Evolutionary conservation across 2,888 invertebrate species (phyloP).

Genomic region (Selenia dentaria): DNA sequence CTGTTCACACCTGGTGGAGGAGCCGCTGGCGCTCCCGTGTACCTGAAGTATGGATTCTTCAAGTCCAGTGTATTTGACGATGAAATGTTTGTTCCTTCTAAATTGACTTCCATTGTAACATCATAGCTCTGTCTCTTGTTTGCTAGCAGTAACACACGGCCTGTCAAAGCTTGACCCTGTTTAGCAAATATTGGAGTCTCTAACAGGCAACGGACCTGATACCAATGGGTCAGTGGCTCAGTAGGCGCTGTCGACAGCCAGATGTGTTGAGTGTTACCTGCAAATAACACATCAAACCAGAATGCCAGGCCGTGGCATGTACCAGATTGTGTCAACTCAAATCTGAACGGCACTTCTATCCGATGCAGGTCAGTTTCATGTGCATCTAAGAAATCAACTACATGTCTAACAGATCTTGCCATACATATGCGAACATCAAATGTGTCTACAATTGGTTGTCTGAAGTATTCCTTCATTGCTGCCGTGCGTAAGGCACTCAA

Average conservation of each 20-base stretch:
- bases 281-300: conserved; percentile 99
- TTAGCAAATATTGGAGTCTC: conserved; percentile 97
- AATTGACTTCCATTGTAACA: conserved; percentile 96
- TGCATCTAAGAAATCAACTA: conserved; percentile 96
- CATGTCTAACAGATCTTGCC: conserved; percentile 96
- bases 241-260: conserved; percentile 99
- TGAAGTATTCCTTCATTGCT: conserved; percentile 98
- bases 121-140: conserved; percentile 99
- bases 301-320: conserved; percentile 99
- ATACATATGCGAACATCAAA: conserved; percentile 99
- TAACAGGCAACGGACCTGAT: conserved; percentile 98
- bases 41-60: conserved; percentile 99
- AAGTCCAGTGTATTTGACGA: conserved; percentile 97
- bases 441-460: conserved; percentile 99
- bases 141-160: conserved; percentile 94
- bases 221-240: conserved; percentile 99
- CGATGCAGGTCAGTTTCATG: conserved; percentile 97
- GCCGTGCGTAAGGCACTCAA: conserved; percentile 95
- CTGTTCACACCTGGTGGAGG: conserved; percentile 96
- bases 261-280: conserved; percentile 94
- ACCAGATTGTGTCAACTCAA: conserved; percentile 95
- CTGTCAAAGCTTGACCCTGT: conserved; percentile 95
- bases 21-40: conserved; percentile 96
- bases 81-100: conserved; percentile 94
- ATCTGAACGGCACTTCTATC: conserved; percentile 97